These are phyloP conservation scores for Phoxinus dragarum DNA, from an alignment of 2,797 vertebrate species.

Conservation along the genomic window DNA sequence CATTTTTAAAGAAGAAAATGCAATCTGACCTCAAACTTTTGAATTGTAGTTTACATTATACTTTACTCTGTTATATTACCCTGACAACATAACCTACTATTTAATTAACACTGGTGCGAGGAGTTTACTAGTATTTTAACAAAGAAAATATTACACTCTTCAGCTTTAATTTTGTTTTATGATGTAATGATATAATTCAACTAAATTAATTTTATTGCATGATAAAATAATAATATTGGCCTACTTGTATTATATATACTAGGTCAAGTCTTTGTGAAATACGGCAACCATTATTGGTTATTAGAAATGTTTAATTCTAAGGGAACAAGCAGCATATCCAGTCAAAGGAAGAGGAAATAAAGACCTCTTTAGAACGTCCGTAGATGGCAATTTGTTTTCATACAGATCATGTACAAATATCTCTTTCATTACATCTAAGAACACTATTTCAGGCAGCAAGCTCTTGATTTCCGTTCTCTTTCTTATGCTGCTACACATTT, in stretches of 20 bases:
- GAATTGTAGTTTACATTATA: not conserved
- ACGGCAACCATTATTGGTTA: not conserved
- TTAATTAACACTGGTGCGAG: not conserved
- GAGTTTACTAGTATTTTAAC: not conserved
- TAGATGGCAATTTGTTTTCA: not conserved
- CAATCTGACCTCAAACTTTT: not conserved
- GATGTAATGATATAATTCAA: not conserved
- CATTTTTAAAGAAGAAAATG: too few relatives aligned
- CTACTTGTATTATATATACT: not conserved
- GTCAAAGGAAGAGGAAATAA: not conserved
- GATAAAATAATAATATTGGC: not conserved
- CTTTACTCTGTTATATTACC: not conserved
- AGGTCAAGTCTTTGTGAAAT: not conserved
- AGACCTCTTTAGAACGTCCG: not conserved
- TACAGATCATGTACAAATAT: not conserved
- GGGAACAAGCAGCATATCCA: not conserved
- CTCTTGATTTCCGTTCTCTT: not conserved
- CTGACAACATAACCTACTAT: not conserved
- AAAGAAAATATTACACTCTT: not conserved
- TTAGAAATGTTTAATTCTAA: not conserved
- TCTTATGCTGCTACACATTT: not conserved
- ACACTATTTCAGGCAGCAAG: not conserved
- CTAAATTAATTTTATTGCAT: not conserved
- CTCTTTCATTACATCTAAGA: not conserved
- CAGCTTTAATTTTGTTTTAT: not conserved